Base-by-base conservation (phyloP, 2,113 vertebrate genomes). In the Mesocricetus auratus region DNA sequence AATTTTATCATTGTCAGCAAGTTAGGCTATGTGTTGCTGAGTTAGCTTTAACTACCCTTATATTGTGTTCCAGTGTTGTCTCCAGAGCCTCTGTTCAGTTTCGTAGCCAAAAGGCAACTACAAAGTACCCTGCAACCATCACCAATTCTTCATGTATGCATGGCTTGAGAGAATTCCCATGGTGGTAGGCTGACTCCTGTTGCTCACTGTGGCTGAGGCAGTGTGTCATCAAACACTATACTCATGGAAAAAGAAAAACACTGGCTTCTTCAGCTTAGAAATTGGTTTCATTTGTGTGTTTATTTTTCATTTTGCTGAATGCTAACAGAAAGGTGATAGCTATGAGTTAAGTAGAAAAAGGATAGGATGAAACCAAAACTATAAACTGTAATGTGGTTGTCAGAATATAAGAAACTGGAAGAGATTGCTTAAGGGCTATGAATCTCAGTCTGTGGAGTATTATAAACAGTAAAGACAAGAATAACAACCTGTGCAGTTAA, bases 281-380 rank as follows among this genome's bases (percentile, higher is more conserved):
- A 11, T 64, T 53, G 36, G 39, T 58, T 92, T 86, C 73, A 81
- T 64, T 94, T 93, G 77, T 1, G 1, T 83, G 56, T 62, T 62
- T 62, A 64, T 87, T 77, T 93, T 62, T 93, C 79, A 90, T n/a
- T 95, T 92, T 90, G 73, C 5, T 56, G 22, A 79, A 68, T 1
- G 22, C 4, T 31, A 83, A 29, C 16, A 79, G 7, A 90, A 68
- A 77, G 0, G 19, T 71, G 13, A 16, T 78, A 83, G 2, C 71
- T 62, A 2, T 36, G 89, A 94, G 88, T 90, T 68, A 88, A 79
- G 5, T 50, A 78, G 45, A 93, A 74, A 93, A 90, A 79, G 50
- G 3, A 17, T 79, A 24, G 36, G 1, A 36, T 79, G 13, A 19
- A 95, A 69, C 17, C 12, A 60, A 11, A 88, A 36, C 3, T 86